Base-by-base conservation (phyloP, 2,113 vertebrate genomes). In the Bufo gargarizans region DNA sequence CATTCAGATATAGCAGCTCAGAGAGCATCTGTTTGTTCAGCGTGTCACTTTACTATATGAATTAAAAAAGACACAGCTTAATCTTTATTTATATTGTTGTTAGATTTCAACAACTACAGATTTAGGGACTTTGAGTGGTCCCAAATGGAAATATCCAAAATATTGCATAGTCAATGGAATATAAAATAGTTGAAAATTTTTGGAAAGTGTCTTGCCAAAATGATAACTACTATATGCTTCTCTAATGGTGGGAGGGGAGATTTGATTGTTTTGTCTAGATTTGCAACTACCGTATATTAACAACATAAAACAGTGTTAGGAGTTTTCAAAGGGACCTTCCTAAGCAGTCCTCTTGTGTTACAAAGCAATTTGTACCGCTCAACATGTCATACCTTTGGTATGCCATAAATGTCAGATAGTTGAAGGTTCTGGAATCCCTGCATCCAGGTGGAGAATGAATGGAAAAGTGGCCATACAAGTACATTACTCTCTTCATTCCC, bases 11-110 rank as follows among this genome's bases (percentile, higher is more conserved):
- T 43, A 56, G 61, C 45, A 45, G 59, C 47, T 22, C 74, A 63
- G 16, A 20, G 12, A 61, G 56, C 16, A 61, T 87, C 86, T 87
- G 85, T 67, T 86, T 20, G 12, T 77, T 76, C 45, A 49, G 33
- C 47, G 71, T 80, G 61, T 69, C 56, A 65, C 58, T 77, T 77
- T 86, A 33, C 33, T n/a, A 77, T 86, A 47, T 86, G 19, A 16
- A 3, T 1, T 81, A 20, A 81, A 43, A 17, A 76, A 3, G 47
- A 19, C 45, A 45, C 3, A 6, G 43, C 16, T 50, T 76, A 76
- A 76, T 17, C 47, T 10, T 49, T 50, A 49, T 76, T 50, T 76
- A 74, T 45, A 47, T 74, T 74, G 13, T 17, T 47, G 14, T 43
- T 71, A 47, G 2, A 67, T 10, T 22, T 6, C 8, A 72, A 47